Evolutionary conservation across 2,113 vertebrate genomes (phyloP).

Genomic region (Protobothrops flavoviridis): DNA sequence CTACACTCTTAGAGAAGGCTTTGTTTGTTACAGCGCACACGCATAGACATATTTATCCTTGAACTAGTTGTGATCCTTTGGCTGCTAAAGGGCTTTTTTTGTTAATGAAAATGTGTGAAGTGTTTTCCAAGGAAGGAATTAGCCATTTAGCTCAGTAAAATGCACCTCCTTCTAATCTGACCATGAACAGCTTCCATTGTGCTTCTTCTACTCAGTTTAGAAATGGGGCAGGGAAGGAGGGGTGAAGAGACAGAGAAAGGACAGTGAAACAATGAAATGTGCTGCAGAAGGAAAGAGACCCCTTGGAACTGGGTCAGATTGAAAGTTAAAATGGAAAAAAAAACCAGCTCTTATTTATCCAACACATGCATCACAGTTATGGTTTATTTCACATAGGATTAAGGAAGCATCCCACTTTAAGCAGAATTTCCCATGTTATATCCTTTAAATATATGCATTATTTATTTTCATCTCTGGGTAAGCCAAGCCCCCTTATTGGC

Average conservation of each 20-base stretch:
- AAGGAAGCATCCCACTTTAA: background rate
- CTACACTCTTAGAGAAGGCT: background rate
- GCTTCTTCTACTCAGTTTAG: background rate
- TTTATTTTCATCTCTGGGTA: background rate
- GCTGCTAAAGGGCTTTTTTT: background rate
- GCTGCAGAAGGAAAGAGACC: background rate
- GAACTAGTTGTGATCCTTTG: background rate
- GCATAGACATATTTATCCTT: background rate
- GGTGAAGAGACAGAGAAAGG: background rate
- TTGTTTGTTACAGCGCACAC: background rate
- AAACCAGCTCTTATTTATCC: background rate
- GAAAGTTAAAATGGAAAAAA: background rate
- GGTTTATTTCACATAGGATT: background rate
- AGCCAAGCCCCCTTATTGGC: background rate
- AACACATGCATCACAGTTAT: background rate
- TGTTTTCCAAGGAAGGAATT: background rate
- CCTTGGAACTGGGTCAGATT: background rate
- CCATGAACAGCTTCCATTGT: conserved; percentile 5
- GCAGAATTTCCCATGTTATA: background rate
- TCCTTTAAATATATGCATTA: background rate
- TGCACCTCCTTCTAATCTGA: background rate
- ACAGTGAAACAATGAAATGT: background rate
- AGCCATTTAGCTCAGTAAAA: background rate
- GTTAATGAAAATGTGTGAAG: background rate
- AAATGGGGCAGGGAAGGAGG: background rate